Evolutionary conservation across 2,888 invertebrate species (phyloP).

Genomic region (Hymenopus coronatus): DNA sequence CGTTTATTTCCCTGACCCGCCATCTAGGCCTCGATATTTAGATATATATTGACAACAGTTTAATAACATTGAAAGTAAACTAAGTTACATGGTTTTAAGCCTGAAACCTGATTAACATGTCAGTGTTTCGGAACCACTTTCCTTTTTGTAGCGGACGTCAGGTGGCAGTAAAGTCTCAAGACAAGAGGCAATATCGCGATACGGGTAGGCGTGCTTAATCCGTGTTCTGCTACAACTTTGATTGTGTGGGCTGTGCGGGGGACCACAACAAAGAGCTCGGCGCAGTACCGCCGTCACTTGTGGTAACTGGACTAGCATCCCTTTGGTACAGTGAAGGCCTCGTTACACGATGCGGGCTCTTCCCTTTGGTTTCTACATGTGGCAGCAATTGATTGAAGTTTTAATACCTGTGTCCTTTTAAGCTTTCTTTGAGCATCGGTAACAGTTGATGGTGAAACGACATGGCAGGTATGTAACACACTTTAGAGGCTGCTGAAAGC

Average conservation of each 20-base stretch:
- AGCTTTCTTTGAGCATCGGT: not conserved
- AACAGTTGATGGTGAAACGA: not conserved
- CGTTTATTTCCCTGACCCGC: no score
- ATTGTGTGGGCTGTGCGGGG: not conserved
- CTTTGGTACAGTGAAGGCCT: not conserved
- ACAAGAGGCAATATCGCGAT: no score
- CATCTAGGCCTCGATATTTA: accelerated
- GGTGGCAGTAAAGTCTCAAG: no score
- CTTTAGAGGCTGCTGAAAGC: no score
- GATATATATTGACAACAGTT: no score
- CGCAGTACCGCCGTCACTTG: not conserved
- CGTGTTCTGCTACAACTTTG: not conserved
- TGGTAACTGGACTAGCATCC: not conserved
- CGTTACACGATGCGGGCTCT: not conserved
- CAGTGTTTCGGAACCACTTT: no score
- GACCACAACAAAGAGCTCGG: not conserved
- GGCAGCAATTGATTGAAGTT: not conserved
- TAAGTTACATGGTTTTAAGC: no score
- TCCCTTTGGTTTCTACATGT: not conserved
- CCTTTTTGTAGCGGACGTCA: no score
- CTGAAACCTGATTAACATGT: no score
- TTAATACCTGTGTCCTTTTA: not conserved
- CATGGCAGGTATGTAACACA: no score
- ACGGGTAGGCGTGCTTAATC: not conserved
- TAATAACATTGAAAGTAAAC: no score